Conservation (phyloP, 2,113 vertebrate genomes). For the Trogon surrucura region DNA sequence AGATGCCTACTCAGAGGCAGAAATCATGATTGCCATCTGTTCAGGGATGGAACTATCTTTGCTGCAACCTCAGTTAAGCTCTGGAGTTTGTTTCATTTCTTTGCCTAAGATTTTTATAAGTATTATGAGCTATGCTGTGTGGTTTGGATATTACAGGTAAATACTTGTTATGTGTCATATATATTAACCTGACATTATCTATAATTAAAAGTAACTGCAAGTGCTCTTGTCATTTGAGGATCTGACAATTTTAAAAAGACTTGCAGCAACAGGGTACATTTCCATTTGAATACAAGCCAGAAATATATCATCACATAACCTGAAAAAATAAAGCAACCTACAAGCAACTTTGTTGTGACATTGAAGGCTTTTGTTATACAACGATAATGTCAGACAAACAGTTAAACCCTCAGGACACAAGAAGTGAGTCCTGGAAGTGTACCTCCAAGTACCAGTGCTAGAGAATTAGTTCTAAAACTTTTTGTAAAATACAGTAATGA, state of each 20-base stretch:
- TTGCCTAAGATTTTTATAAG: neutral
- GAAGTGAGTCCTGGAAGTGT: neutral
- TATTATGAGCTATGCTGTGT: neutral
- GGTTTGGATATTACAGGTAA: neutral
- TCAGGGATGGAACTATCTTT: neutral
- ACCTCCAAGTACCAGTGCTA: neutral
- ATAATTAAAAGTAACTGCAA: neutral
- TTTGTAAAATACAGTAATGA: neutral
- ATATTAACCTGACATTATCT: neutral
- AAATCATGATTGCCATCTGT: neutral
- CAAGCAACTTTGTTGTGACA: too few species aligned
- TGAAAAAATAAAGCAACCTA: neutral
- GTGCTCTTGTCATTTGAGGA: neutral
- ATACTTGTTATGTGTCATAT: neutral
- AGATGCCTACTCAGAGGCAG: neutral
- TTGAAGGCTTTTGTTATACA: neutral
- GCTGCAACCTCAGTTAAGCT: neutral
- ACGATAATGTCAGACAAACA: fast-evolving
- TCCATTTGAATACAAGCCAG: neutral
- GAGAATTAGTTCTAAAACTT: neutral
- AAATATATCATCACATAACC: neutral
- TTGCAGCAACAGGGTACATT: neutral
- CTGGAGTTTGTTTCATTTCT: neutral
- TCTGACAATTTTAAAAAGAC: neutral
- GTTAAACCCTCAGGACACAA: neutral